A percentile compares a stretch with the other conserved stretches of the same genome.
These are phyloP conservation scores for Tetragonisca angustula DNA, from an alignment of 2,888 invertebrate genomes.

Conservation along the genomic window DNA sequence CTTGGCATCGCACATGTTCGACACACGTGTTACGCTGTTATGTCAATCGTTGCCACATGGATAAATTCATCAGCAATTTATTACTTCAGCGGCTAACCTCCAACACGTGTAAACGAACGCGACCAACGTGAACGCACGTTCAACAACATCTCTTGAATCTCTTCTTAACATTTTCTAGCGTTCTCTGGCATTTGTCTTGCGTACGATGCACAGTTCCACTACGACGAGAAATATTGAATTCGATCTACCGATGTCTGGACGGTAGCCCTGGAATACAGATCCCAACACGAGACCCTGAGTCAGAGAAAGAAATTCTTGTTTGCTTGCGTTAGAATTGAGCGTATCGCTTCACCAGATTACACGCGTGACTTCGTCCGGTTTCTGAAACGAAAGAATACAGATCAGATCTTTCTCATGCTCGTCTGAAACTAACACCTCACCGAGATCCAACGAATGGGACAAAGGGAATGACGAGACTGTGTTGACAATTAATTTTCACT, in stretches of 20 bases:
- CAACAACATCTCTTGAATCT: neutral
- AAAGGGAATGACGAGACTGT: neutral
- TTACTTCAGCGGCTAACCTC: conserved; percentile 26
- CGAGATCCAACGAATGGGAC: neutral
- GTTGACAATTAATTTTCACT: too few relatives aligned
- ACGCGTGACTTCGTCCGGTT: too few relatives aligned
- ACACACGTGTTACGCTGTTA: conserved; percentile 76
- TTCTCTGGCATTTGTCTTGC: neutral
- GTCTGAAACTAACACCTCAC: too few relatives aligned
- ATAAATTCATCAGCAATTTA: conserved; percentile 58
- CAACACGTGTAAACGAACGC: conserved; percentile 8
- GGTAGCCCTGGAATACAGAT: neutral
- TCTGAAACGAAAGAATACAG: too few relatives aligned
- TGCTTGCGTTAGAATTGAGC: neutral
- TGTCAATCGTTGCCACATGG: conserved; percentile 78
- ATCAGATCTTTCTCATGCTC: too few relatives aligned
- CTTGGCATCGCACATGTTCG: conserved; percentile 59
- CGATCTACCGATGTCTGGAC: neutral
- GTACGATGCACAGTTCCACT: neutral
- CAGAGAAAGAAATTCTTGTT: neutral
- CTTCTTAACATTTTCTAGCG: neutral
- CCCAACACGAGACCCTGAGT: neutral
- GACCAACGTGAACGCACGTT: neutral
- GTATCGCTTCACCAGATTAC: neutral
- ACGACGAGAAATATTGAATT: neutral